A percentile compares a stretch with the other conserved stretches of the same genome.
phyloP scores from a whole-genome alignment of 92 coral and sea anemone species.

The Epizoanthus ramosus region DNA sequence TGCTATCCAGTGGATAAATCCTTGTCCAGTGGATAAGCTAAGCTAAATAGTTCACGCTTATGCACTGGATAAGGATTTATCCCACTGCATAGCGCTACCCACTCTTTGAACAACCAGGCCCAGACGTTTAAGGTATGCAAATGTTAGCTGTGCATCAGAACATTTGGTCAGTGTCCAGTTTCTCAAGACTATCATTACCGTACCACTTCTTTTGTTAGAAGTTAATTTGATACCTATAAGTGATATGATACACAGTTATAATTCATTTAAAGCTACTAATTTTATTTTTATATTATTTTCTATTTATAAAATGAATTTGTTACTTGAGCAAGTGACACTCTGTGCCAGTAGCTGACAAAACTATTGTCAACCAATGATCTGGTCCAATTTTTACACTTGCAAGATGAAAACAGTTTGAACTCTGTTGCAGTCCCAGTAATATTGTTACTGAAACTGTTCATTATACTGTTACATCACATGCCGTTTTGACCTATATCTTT shows the following conservation, averaged over 20 bases:
- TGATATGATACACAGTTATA: neutral
- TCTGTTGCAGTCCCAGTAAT: slow-evolving; percentile 35
- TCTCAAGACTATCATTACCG: neutral
- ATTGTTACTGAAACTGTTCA: slow-evolving; percentile 17
- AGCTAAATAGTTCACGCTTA: too few relatives aligned
- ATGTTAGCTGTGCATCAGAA: too few relatives aligned
- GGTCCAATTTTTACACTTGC: slow-evolving; percentile 99
- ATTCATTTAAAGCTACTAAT: neutral
- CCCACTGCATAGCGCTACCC: too few relatives aligned
- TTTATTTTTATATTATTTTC: too few relatives aligned
- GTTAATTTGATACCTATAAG: neutral
- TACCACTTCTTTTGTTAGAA: neutral
- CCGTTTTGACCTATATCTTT: too few relatives aligned
- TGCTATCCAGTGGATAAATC: too few relatives aligned
- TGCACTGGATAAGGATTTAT: too few relatives aligned
- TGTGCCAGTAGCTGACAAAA: slow-evolving; percentile 73
- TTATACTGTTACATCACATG: slow-evolving; percentile 18
- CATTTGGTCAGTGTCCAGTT: too few relatives aligned
- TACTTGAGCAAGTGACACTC: slow-evolving; percentile 82
- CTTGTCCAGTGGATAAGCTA: too few relatives aligned
- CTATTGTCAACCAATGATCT: slow-evolving; percentile 63
- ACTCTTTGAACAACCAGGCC: too few relatives aligned
- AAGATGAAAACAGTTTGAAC: slow-evolving; percentile 69
- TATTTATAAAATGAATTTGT: too few relatives aligned
- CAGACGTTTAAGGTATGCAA: too few relatives aligned